A percentile compares a stretch with the other conserved stretches of the same genome.
Conservation (phyloP, 2,797 vertebrate genomes). For the Tolypeutes matacus region DNA sequence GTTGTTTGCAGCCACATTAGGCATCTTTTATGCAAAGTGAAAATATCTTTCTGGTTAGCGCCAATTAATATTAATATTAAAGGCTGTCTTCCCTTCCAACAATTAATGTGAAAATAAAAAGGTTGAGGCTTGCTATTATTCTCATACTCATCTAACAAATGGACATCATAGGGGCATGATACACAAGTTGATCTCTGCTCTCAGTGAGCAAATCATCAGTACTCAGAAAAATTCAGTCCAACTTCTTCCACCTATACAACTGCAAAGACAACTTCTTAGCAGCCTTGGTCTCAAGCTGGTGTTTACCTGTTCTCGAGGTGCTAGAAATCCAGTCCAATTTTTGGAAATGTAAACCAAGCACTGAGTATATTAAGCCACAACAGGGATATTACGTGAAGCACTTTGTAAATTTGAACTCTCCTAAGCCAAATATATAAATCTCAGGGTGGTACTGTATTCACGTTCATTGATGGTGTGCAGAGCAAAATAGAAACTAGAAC, state of each 20-base stretch:
- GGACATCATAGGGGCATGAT: neutral
- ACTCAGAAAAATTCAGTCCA: neutral
- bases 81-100: neutral
- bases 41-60: neutral
- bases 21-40: neutral
- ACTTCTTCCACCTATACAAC: neutral
- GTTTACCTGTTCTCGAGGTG: neutral
- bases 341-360: neutral
- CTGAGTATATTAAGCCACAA: neutral
- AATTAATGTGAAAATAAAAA: neutral
- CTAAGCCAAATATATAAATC: neutral
- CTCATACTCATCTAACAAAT: neutral
- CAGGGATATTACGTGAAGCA: neutral
- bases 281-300: neutral
- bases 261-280: neutral
- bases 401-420: slow-evolving; percentile 29
- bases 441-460: neutral
- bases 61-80: neutral
- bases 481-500: neutral
- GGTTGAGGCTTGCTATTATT: neutral
- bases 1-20: neutral
- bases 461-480: neutral
- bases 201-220: neutral
- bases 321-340: neutral
- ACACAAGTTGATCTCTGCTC: neutral